Conservation (phyloP, 30 jellyfish, hydroid and myxozoan species). For the Pelagia noctiluca region DNA sequence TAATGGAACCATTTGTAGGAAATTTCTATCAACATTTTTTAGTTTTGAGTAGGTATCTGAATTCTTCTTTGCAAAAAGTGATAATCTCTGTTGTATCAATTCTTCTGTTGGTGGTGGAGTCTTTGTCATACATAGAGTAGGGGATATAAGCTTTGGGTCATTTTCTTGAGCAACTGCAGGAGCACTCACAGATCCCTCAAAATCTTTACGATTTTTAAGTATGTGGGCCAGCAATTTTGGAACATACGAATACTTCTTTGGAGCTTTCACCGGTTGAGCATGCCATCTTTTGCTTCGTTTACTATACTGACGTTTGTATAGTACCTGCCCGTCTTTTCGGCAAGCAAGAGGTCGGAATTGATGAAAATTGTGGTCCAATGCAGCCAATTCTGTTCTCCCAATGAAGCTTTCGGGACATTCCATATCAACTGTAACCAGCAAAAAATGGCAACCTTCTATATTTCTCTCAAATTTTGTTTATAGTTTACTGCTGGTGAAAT, state of each 20-base stretch:
- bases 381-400: constrained; percentile 22
- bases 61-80: no score
- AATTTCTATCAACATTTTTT: no score
- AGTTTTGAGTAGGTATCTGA: no score
- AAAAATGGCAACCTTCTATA: no score
- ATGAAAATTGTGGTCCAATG: constrained; percentile 30
- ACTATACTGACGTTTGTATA: constrained; percentile 6
- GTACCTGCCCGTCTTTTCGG: background rate
- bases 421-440: no score
- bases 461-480: no score
- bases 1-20: no score
- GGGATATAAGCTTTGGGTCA: constrained; percentile 42
- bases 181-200: background rate
- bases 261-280: constrained; percentile 18
- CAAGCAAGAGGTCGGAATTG: background rate
- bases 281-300: constrained; percentile 4
- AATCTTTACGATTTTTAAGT: background rate
- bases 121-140: no score
- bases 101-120: no score
- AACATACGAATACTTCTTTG: constrained; percentile 8
- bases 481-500: no score
- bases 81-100: no score
- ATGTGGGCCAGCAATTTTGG: constrained; percentile 7
- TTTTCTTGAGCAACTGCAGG: background rate
- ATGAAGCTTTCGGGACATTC: no score